Conservation (phyloP, 2,888 invertebrate species). For the Incurvaria masculella region DNA sequence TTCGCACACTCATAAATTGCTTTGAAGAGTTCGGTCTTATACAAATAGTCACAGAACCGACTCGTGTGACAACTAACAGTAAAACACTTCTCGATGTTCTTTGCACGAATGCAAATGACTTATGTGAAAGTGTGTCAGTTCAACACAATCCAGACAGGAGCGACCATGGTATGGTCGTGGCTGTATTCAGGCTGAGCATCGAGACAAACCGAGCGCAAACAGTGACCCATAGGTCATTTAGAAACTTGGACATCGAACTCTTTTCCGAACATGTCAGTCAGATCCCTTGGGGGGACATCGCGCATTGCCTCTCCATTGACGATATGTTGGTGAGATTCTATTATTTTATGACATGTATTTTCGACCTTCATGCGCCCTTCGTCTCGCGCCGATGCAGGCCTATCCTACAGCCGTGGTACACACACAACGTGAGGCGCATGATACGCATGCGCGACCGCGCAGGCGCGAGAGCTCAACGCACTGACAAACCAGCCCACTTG, state of each 20-base stretch:
- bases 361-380: background rate
- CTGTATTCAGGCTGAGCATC: too few species aligned
- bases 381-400: background rate
- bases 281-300: too few species aligned
- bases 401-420: slow-evolving; percentile 9
- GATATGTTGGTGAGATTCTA: background rate
- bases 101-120: too few species aligned
- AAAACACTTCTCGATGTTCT: too few species aligned
- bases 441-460: slow-evolving; percentile 10
- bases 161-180: too few species aligned
- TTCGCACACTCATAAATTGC: background rate
- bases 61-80: background rate
- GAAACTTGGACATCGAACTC: too few species aligned
- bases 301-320: too few species aligned
- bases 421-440: slow-evolving; percentile 7
- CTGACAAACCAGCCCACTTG: slow-evolving; percentile 3
- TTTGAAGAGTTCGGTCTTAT: background rate
- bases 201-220: too few species aligned
- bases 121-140: too few species aligned
- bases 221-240: too few species aligned
- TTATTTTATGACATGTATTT: background rate
- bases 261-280: too few species aligned
- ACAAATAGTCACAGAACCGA: background rate
- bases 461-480: background rate
- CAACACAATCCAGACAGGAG: too few species aligned